Base-by-base conservation (phyloP, 2,113 vertebrate genomes). In the Columbina picui region DNA sequence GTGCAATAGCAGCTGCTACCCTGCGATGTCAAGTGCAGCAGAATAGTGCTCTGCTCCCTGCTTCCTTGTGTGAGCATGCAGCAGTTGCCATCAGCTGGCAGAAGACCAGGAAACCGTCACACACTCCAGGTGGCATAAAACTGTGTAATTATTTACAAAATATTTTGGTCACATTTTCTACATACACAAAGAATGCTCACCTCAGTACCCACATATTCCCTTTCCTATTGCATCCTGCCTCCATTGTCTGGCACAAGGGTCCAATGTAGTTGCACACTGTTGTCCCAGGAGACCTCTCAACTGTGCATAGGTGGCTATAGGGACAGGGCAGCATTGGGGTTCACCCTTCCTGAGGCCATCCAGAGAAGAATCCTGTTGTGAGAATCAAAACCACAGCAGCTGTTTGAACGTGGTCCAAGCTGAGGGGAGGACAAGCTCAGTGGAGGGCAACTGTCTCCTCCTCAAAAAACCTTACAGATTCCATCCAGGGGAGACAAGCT, bases 401-500 rank as follows among this genome's bases (percentile, higher is more conserved):
- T 67, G 16, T 21, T 75, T 2, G 4, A 80, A 41, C 21, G 21
- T 43, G 26, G 21, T 36, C 18, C n/a, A 34, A 16, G 53, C 11
- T 81, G 38, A 57, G 34, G 16, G 11, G 12, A 63, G 30, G 52
- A 45, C 18, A 67, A 84, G 13, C 3, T 70, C 47, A n/a, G 23
- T 10, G 23, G 29, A 20, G 79, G 14, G 8, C 1, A 63, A 60
- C 5, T 9, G 22, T 18, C 29, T 67, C 17, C 60, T 67, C 17
- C 56, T 71, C 29, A 83, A 52, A 52, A 22, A 60, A 14, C 7
- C 8, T 60, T 79, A 30, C 20, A 90, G 32, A n/a, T 17, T 47
- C 10, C 34, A 41, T 0, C 0, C 12, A 53, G 16, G 32, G 25
- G 30, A 27, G 7, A 29, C 0, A 4, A 84, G 21, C 23, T 75